A percentile compares a stretch with the other conserved stretches of the same genome.
These are phyloP conservation scores for Leptinotarsa tumamoca DNA, from an alignment of 2,888 invertebrate genomes.

Conservation along the genomic window DNA sequence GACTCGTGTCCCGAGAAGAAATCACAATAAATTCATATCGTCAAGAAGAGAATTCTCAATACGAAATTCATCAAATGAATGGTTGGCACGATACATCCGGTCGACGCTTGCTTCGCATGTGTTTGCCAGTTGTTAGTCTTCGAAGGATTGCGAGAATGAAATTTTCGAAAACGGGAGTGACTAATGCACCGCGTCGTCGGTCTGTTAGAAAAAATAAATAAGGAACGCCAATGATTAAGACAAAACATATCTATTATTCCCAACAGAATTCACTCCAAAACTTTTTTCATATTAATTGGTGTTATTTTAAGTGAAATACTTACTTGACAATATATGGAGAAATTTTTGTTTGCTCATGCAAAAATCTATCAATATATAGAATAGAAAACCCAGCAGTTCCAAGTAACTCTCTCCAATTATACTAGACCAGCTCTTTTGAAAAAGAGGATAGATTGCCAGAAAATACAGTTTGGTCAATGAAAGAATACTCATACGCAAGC, in stretches of 20 bases:
- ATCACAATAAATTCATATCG: constrained; percentile 11
- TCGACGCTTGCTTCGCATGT: constrained; percentile 31
- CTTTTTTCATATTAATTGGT: no score
- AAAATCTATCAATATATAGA: no score
- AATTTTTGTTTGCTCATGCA: no score
- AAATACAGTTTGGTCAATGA: no score
- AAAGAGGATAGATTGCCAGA: no score
- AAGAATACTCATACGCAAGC: no score
- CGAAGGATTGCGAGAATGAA: constrained; percentile 19
- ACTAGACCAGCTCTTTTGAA: no score
- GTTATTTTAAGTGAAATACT: no score
- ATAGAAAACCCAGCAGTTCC: no score
- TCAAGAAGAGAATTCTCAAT: constrained; percentile 23
- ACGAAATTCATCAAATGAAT: constrained; percentile 37
- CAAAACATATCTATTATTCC: not conserved
- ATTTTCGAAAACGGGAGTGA: constrained; percentile 18
- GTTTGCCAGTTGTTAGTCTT: constrained; percentile 38
- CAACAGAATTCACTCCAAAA: not conserved
- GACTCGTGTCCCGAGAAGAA: not conserved
- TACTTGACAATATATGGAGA: no score
- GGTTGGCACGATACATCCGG: constrained; percentile 30
- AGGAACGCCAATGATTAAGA: not conserved
- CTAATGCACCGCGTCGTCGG: not conserved
- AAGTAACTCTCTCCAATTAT: no score
- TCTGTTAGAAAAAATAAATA: no score